Percentiles rank a stretch among this genome's conserved stretches.
phyloP scores from a whole-genome alignment of 2,113 vertebrate genomes.

The Corydoras maculifer region DNA sequence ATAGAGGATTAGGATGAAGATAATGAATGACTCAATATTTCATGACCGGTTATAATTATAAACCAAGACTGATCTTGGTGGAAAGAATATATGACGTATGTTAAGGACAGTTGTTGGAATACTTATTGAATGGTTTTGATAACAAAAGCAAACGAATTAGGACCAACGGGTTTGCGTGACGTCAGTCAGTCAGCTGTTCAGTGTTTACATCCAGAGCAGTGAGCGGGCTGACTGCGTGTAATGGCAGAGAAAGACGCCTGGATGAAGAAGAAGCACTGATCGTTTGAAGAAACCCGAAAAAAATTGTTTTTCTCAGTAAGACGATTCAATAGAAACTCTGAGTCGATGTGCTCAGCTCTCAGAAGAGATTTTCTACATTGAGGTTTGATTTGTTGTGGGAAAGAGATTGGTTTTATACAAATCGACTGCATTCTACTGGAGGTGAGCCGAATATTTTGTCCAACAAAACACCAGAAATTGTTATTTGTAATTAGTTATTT shows the following conservation, averaged over 20 bases:
- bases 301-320: neutral
- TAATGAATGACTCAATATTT: too few relatives aligned
- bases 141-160: too few relatives aligned
- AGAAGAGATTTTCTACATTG: constrained; percentile 1
- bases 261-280: neutral
- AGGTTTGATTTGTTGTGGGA: neutral
- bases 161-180: constrained; percentile 40
- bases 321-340: too few relatives aligned
- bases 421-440: constrained; percentile 1
- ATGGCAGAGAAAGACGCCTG: constrained; percentile 16
- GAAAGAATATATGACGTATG: too few relatives aligned
- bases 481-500: neutral
- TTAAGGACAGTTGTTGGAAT: too few relatives aligned
- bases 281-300: neutral
- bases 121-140: too few relatives aligned
- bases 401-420: constrained; percentile 3
- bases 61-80: too few relatives aligned
- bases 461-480: neutral
- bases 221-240: constrained; percentile 31
- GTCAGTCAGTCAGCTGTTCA: constrained; percentile 51
- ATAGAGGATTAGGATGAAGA: too few relatives aligned
- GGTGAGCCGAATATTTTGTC: constrained; percentile 2
- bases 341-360: too few relatives aligned
- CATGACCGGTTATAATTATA: too few relatives aligned
- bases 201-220: constrained; percentile 51